Evolutionary conservation across 2,797 vertebrate genomes (phyloP).

Genomic region (Miichthys miiuy): DNA sequence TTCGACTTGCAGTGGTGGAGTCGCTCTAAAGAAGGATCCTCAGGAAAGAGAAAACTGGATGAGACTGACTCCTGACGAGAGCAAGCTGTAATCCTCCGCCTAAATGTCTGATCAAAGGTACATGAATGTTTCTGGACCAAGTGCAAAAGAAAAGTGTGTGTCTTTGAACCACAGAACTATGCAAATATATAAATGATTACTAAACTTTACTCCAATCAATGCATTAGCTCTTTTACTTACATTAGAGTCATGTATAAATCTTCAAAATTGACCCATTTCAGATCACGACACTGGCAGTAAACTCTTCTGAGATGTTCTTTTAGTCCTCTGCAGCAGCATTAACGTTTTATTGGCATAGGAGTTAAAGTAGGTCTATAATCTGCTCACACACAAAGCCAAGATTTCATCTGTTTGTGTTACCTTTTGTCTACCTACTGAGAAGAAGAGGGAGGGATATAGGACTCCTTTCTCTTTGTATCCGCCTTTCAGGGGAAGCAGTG

Average conservation of each 20-base stretch:
- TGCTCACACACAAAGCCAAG: neutral
- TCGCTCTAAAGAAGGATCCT: constrained; percentile 38
- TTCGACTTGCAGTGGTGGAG: constrained; percentile 81
- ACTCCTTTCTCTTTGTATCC: neutral
- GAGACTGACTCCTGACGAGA: constrained; percentile 50
- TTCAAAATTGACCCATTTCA: neutral
- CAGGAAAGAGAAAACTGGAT: constrained; percentile 77
- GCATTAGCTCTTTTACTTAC: neutral
- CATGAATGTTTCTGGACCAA: neutral
- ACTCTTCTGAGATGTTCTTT: neutral
- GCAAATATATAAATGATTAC: neutral
- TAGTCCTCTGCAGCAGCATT: neutral
- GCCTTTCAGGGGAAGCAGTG: neutral
- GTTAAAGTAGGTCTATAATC: too few relatives aligned
- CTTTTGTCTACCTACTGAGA: neutral
- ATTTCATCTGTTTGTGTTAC: neutral
- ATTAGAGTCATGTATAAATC: neutral
- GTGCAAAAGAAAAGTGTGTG: neutral
- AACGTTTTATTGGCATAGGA: neutral
- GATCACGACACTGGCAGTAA: neutral
- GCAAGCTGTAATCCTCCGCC: neutral
- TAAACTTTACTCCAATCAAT: neutral
- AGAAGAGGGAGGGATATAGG: neutral
- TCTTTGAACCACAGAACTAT: neutral
- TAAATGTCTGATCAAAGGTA: constrained; percentile 37